Evolutionary conservation across 2,888 invertebrate species (phyloP).

Genomic region (Therioaphis trifolii): DNA sequence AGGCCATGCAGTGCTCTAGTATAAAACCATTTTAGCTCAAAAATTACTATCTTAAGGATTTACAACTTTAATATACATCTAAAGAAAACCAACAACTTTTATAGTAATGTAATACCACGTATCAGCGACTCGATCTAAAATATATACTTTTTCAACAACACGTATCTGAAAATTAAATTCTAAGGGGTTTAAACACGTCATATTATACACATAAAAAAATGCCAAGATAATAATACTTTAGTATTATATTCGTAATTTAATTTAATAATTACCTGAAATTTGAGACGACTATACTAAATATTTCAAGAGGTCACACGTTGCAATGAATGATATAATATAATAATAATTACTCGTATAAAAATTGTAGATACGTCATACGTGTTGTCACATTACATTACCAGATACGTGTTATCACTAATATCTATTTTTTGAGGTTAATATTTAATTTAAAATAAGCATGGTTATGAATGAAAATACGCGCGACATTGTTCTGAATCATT

Average conservation of each 20-base stretch:
- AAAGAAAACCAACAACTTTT: no score
- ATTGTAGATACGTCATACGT: slow-evolving; percentile 29
- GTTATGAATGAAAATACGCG: not conserved
- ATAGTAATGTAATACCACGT: not conserved
- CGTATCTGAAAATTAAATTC: slow-evolving; percentile 30
- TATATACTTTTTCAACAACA: not conserved
- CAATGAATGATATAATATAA: not conserved
- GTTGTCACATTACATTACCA: slow-evolving; percentile 24
- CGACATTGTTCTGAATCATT: not conserved
- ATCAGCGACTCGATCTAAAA: not conserved
- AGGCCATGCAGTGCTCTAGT: no score
- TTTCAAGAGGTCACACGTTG: not conserved
- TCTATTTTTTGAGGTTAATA: slow-evolving; percentile 6
- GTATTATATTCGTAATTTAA: not conserved
- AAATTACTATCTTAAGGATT: no score
- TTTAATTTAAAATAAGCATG: not conserved
- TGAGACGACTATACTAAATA: not conserved
- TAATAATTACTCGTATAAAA: no score
- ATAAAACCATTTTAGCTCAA: no score
- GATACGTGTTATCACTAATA: slow-evolving; percentile 6
- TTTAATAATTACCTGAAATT: slow-evolving; percentile 32
- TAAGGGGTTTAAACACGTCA: not conserved
- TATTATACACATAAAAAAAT: slow-evolving; percentile 1
- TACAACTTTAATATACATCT: no score
- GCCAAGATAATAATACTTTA: slow-evolving; percentile 18